Evolutionary conservation across 2,113 vertebrate genomes (phyloP).

Genomic region (Mustelus asterias): DNA sequence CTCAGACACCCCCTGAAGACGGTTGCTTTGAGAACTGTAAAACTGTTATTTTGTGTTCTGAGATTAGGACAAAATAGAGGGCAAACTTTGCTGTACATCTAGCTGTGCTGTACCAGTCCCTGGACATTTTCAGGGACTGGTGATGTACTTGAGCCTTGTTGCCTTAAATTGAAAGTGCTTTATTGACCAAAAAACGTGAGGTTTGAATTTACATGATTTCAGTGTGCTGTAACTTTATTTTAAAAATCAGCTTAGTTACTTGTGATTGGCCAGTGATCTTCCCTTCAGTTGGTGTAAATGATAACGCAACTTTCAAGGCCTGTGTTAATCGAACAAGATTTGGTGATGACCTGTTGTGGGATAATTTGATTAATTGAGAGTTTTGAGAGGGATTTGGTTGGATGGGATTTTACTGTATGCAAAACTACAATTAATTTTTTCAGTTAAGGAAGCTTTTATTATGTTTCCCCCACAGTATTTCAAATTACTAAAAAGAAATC

Average conservation of each 20-base stretch:
- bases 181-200: not conserved
- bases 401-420: constrained; percentile 29
- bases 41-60: not conserved
- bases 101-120: not conserved
- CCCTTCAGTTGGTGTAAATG: not conserved
- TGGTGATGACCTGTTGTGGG: not conserved
- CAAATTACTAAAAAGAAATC: not conserved
- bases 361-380: not conserved
- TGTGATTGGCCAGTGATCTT: not conserved
- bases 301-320: not conserved
- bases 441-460: not conserved
- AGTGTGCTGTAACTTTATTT: not conserved
- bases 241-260: not conserved
- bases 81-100: not conserved
- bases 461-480: constrained; percentile 10
- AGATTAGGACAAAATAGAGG: not conserved
- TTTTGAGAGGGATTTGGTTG: not conserved
- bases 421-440: not conserved
- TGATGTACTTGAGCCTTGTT: not conserved
- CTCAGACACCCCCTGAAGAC: not conserved
- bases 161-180: not conserved
- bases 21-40: not conserved
- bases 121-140: no score
- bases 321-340: not conserved
- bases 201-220: not conserved